Base-by-base conservation (phyloP, 2,113 vertebrate species). In the Chrysemys picta region DNA sequence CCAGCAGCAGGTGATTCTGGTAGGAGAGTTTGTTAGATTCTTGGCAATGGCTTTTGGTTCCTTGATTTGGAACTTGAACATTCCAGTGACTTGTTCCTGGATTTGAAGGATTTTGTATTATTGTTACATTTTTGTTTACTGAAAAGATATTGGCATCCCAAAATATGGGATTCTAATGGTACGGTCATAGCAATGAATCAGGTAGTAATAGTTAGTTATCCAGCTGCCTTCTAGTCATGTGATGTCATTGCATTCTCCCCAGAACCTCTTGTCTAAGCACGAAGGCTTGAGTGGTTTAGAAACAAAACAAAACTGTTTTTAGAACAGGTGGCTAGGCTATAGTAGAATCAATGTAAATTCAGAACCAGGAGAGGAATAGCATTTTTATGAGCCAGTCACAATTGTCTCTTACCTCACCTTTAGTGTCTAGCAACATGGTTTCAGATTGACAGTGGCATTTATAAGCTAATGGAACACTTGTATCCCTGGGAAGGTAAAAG, bases 101-200 rank as follows among this genome's bases (percentile, higher is more conserved):
- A 80, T 94, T 90, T 84, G 72, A 85, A n/a, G 0, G 0, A 59
- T 2, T 1, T 56, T 0, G 0, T 92, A 13, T 84, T 49, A 0
- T 17, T 87, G 78, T 62, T 88, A 12, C 56, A 89, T 76, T 50
- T 24, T 59, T 38, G 69, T 85, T 92, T 27, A n/a, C 93, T 4
- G 0, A 0, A 29, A 19, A 89, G 5, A 38, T 52, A 52, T 38
- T 95, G 85, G 65, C 94, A 82, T 95, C 19, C 45, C 49, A 91
- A 95, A 96, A 87, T 80, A 47, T 0, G 5, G 45, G 65, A 89
- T 93, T 90, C 42, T 95, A 87, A 95, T 94, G 93, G 84, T 80
- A 75, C 29, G 59, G 95, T 89, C 54, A 2, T 85, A 79, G 54
- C 1, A 1, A 5, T 1, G 54, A 96, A 92, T 93, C 80, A 11